These are phyloP conservation scores for Hartigia nigra DNA, from an alignment of 2,888 invertebrate species.

Conservation along the genomic window DNA sequence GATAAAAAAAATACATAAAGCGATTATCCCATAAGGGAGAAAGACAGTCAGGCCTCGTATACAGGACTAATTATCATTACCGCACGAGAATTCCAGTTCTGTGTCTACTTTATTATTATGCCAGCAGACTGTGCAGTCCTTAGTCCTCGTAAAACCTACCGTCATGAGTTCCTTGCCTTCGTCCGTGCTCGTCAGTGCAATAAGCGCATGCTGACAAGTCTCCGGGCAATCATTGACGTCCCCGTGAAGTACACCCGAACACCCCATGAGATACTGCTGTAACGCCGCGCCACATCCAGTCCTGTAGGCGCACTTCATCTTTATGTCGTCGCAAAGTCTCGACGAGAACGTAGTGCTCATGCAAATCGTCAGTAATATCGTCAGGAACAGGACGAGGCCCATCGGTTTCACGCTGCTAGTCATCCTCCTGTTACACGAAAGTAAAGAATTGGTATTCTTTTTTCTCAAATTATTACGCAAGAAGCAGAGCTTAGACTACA, in stretches of 20 bases:
- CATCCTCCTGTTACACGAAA: slow-evolving; percentile 41
- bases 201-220: slow-evolving; percentile 80
- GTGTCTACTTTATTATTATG: background rate
- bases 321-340: slow-evolving; percentile 75
- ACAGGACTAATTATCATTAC: background rate
- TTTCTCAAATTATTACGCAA: background rate
- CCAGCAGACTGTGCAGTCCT: background rate
- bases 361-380: slow-evolving; percentile 40
- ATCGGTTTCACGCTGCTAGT: slow-evolving; percentile 44
- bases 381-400: slow-evolving; percentile 40
- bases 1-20: background rate
- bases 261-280: slow-evolving; percentile 80
- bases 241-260: slow-evolving; percentile 76
- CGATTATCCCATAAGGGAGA: background rate
- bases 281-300: slow-evolving; percentile 82
- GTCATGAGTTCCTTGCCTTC: slow-evolving; percentile 83
- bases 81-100: background rate
- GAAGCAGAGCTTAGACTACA: background rate
- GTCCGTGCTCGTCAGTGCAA: slow-evolving; percentile 82
- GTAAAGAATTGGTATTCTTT: background rate
- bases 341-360: slow-evolving; percentile 51
- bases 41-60: background rate
- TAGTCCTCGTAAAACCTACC: slow-evolving; percentile 67
- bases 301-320: slow-evolving; percentile 79
- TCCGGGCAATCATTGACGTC: slow-evolving; percentile 73